Base-by-base conservation (phyloP, 23 tunicate species). In the Ascidia mentula region DNA sequence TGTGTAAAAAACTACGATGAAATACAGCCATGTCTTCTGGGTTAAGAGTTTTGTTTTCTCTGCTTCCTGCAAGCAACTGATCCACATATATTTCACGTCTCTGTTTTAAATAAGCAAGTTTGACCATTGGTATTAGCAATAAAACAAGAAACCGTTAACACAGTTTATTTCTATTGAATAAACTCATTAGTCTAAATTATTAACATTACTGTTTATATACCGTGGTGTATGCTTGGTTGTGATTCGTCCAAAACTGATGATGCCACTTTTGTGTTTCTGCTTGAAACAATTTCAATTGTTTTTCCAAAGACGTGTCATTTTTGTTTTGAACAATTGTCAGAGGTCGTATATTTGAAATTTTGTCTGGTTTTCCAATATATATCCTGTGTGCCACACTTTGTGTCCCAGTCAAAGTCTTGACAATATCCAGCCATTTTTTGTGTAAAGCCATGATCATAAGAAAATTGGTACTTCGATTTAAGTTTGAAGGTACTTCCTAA, bases 1-100 rank as follows among this genome's bases (percentile, higher is more conserved):
- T 38, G 36, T 40, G 35, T 36, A 82, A 46, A 82, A 82, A 82
- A 24, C 45, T 24, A 0, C 72, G 59, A 74, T 82, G 79, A 73
- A 82, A 82, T 20, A 74, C 20, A 6, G 86, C 79, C 86, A 82
- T 82, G 60, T 74, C 69, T 34, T 82, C 86, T n/a, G 79, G 40
- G 34, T 82, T 72, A 6, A 73, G 53, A 31, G 60, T 77, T 77
- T 77, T 53, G 0, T 6, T 77, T 32, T 33, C 20, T 39, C 34
- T 37, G 26, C 20, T 59, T 31, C 32, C 33, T 30, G 69, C 36
- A 45, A 46, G 31, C 37, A 33, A 26, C 30, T 45, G 22, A n/a
- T 77, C 7, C 12, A 40, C 53, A 24, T 38, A 77, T 22, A 42
- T 36, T 22, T 77, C 69, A 46, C 69, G 80, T 12, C 80, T 37